phyloP scores from a whole-genome alignment of 1,140 invertebrate genomes.

The Drosophila pandora region DNA sequence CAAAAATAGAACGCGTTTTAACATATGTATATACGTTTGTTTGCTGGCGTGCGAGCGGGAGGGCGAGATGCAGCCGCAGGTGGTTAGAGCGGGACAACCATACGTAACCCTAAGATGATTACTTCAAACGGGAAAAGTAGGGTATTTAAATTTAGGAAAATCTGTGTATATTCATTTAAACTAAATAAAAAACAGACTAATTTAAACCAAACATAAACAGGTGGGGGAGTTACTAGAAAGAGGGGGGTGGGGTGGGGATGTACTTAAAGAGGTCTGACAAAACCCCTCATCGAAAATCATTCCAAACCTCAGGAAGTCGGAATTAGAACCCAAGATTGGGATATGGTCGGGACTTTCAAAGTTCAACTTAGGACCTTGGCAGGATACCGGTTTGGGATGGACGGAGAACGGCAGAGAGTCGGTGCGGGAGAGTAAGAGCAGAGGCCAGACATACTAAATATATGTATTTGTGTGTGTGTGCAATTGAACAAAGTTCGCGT shows the following conservation, averaged over 20 bases:
- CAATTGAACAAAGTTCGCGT: conserved; percentile 50
- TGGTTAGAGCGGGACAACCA: conserved; percentile 35
- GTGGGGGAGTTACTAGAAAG: not conserved
- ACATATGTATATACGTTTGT: not conserved
- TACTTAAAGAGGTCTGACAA: not conserved
- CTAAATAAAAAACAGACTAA: not conserved
- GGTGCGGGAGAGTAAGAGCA: conserved; percentile 15
- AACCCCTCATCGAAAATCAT: conserved; percentile 1
- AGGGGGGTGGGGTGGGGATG: not conserved
- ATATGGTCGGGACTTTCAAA: conserved; percentile 13
- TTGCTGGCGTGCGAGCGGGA: conserved; percentile 22
- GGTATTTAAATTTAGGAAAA: conserved; percentile 8
- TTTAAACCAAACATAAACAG: not conserved
- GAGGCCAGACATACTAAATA: conserved; percentile 21
- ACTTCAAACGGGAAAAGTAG: not conserved
- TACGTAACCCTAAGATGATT: not conserved
- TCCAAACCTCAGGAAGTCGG: conserved; percentile 18
- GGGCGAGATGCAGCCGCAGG: not conserved
- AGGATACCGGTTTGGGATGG: conserved; percentile 72
- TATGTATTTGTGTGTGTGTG: conserved; percentile 38
- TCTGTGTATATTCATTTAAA: not conserved
- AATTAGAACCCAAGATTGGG: conserved; percentile 13
- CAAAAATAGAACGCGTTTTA: conserved; percentile 36
- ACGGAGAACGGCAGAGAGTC: conserved; percentile 20
- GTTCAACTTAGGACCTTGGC: conserved; percentile 48